A percentile compares a stretch with the other conserved stretches of the same genome.
phyloP scores from a whole-genome alignment of 1,140 invertebrate genomes.

The Callitettix versicolor region DNA sequence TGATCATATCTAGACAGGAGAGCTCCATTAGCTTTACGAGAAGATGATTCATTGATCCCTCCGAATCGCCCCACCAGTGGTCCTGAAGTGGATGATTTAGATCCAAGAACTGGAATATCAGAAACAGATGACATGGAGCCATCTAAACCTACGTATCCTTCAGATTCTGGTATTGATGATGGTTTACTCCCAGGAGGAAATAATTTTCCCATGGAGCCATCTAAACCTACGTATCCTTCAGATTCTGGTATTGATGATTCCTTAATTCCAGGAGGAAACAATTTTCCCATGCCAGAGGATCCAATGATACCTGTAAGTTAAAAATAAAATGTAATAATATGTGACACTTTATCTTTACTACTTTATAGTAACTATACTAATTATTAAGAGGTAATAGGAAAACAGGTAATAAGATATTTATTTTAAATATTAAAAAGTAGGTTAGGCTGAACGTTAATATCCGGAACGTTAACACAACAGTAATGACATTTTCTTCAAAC shows the following conservation, averaged over 20 bases:
- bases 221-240: not conserved
- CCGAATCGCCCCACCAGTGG: conserved; percentile 27
- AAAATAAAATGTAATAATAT: too few species aligned
- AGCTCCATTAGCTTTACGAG: not conserved
- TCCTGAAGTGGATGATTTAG: conserved; percentile 37
- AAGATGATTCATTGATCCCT: conserved; percentile 3
- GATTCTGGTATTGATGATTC: conserved; percentile 43
- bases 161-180: conserved; percentile 40
- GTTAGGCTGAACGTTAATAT: too few species aligned
- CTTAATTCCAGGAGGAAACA: conserved; percentile 30
- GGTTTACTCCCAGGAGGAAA: conserved; percentile 34
- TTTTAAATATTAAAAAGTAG: too few species aligned
- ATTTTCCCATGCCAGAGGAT: conserved; percentile 27
- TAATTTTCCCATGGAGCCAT: conserved; percentile 27
- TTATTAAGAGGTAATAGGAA: too few species aligned
- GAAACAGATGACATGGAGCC: conserved; percentile 30
- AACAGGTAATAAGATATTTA: too few species aligned
- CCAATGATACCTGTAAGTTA: not conserved
- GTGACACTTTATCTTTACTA: too few species aligned
- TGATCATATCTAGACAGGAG: too few species aligned
- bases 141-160: not conserved
- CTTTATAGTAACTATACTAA: too few species aligned
- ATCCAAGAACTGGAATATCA: conserved; percentile 27
- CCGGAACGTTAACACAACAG: too few species aligned
- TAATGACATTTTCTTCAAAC: too few species aligned